Base-by-base conservation (phyloP, 2,888 invertebrate species). In the Nysson spinosus region DNA sequence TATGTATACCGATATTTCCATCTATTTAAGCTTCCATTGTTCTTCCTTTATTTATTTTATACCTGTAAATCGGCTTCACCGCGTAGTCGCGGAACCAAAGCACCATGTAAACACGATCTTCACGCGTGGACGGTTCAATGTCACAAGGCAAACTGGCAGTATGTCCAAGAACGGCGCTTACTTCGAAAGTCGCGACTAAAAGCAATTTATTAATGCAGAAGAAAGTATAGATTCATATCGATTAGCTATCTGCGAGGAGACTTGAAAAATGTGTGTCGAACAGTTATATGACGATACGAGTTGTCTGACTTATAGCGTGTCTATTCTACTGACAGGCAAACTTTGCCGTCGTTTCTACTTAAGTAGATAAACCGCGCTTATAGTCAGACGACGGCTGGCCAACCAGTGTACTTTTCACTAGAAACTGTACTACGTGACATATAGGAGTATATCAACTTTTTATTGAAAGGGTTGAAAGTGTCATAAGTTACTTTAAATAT, bases 21-120 rank as follows among this genome's bases (percentile, higher is more conserved):
- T n/a, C n/a, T n/a, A n/a, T n/a, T n/a, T n/a, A n/a, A n/a, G n/a
- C n/a, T n/a, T n/a, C n/a, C n/a, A n/a, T n/a, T n/a, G n/a, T n/a
- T n/a, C n/a, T 4, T 12, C 9, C 2, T n/a, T 26, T 19, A 46
- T 32, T 17, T 32, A 1, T 89, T 49, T n/a, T n/a, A n/a, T 89
- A 96, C 96, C 95, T 96, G 90, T 96, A 96, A 83, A 96, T 93
- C 73, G 96, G 96, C 88, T 95, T 95, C 70, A 93, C 94, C 50
- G 93, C 93, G 79, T 93, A 93, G 85, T 95, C 95, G 72, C 95
- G 90, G 88, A 95, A 96, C 96, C 96, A 96, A 50, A 96, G 91
- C 77, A 96, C 96, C 95, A 96, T 95, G 88, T 96, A 95, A 64
- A 96, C 95, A 69, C 94, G 91, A 88, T 96, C 96, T 81, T 95